Evolutionary conservation across 2,113 vertebrate genomes (phyloP).

Genomic region (Anguilla rostrata): DNA sequence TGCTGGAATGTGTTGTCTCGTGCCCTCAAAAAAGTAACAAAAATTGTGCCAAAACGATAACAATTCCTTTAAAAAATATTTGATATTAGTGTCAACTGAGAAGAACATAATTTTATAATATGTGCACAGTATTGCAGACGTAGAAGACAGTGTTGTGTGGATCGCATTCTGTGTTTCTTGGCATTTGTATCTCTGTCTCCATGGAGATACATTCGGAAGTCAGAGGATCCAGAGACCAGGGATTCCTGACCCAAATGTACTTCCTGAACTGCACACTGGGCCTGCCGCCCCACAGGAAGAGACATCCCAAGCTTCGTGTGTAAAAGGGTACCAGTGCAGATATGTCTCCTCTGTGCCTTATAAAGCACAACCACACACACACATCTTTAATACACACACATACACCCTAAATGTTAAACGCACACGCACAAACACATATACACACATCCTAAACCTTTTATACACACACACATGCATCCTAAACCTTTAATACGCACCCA

Average conservation of each 20-base stretch:
- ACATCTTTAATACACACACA: too few species aligned
- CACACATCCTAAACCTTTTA: too few species aligned
- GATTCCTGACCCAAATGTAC: not conserved
- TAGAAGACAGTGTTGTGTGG: too few species aligned
- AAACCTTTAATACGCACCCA: too few species aligned
- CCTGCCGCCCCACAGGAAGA: not conserved
- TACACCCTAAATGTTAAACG: too few species aligned
- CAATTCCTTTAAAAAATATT: not conserved
- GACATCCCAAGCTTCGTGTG: not conserved
- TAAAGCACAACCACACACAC: not conserved
- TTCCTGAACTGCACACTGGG: not conserved
- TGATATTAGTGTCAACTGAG: not conserved
- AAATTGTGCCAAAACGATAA: too few species aligned
- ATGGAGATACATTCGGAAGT: not conserved
- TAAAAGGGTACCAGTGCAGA: not conserved
- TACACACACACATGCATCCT: too few species aligned
- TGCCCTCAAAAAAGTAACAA: too few species aligned
- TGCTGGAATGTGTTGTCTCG: too few species aligned
- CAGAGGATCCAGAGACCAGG: not conserved
- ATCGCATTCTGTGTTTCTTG: not conserved
- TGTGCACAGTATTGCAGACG: not conserved
- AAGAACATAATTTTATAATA: not conserved
- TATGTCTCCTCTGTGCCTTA: not conserved
- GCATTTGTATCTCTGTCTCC: not conserved
- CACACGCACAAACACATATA: too few species aligned